Evolutionary conservation across 2,113 vertebrate genomes (phyloP).

Genomic region (Solenodon paradoxus): DNA sequence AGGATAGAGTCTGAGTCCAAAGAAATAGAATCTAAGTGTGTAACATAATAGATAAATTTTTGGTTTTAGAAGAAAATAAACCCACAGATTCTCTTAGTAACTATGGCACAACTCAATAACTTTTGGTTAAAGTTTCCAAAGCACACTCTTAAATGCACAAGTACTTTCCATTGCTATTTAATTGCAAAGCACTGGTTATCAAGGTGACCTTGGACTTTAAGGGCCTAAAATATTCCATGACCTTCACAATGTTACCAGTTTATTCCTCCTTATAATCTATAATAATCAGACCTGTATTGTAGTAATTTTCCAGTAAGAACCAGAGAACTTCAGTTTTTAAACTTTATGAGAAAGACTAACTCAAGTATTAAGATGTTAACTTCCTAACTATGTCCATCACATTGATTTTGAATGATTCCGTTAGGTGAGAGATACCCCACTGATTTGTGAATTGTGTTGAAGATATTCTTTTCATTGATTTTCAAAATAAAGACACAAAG

Average conservation of each 20-base stretch:
- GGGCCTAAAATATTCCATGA: not conserved
- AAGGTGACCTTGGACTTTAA: not conserved
- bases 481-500: not conserved
- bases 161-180: not conserved
- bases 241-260: not conserved
- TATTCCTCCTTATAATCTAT: not conserved
- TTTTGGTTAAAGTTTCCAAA: slow-evolving; percentile 28
- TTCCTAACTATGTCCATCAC: not conserved
- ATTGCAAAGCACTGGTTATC: not conserved
- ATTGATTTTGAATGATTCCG: not conserved
- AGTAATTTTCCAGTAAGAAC: not conserved
- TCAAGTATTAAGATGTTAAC: not conserved
- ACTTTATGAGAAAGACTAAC: not conserved
- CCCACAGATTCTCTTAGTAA: not conserved
- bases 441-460: not conserved
- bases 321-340: not conserved
- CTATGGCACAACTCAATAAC: not conserved
- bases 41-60: not conserved
- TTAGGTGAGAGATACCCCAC: not conserved
- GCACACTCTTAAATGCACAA: not conserved
- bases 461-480: not conserved
- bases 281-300: not conserved
- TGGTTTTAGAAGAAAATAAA: slow-evolving; percentile 33
- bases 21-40: not conserved
- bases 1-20: not conserved